Percentiles rank a stretch among this genome's conserved stretches.
Evolutionary conservation across 2,113 vertebrate species (phyloP).

Genomic region (Rhizomys pruinosus): DNA sequence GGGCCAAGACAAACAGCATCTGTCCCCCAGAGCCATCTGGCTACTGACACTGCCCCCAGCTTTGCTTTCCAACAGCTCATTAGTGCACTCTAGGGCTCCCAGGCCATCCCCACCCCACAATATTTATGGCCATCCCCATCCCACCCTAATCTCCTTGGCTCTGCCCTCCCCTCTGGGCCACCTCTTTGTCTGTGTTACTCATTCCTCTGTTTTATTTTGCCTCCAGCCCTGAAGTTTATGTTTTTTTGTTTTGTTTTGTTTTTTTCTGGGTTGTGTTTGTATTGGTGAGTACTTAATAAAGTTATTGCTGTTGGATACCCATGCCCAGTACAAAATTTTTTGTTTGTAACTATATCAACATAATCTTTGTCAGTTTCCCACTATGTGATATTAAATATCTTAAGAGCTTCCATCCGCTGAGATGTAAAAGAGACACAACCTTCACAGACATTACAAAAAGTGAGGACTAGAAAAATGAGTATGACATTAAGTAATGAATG

Average conservation of each 20-base stretch:
- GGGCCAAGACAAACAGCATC: no score
- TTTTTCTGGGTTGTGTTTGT: slow-evolving; percentile 83
- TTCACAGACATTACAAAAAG: not conserved
- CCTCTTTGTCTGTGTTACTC: not conserved
- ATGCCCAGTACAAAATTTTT: not conserved
- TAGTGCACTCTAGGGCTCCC: slow-evolving; percentile 66
- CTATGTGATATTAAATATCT: not conserved
- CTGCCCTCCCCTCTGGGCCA: slow-evolving; percentile 25
- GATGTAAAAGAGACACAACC: not conserved
- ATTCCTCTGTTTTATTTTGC: slow-evolving; percentile 44
- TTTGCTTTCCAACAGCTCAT: slow-evolving; percentile 66
- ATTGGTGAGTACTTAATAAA: slow-evolving; percentile 88
- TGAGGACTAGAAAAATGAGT: not conserved
- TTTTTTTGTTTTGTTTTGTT: slow-evolving; percentile 80
- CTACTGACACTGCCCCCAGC: slow-evolving; percentile 7
- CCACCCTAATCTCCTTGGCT: not conserved
- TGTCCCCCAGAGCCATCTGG: not conserved
- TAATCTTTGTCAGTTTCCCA: not conserved
- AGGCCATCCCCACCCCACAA: no score
- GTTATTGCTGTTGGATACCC: slow-evolving; percentile 85
- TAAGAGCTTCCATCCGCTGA: not conserved
- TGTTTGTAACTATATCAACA: not conserved
- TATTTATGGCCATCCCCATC: not conserved
- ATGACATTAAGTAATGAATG: not conserved
- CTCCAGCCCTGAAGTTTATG: slow-evolving; percentile 81